Conservation (phyloP, 1,140 invertebrate species). For the Phenacoccus solenopsis region DNA sequence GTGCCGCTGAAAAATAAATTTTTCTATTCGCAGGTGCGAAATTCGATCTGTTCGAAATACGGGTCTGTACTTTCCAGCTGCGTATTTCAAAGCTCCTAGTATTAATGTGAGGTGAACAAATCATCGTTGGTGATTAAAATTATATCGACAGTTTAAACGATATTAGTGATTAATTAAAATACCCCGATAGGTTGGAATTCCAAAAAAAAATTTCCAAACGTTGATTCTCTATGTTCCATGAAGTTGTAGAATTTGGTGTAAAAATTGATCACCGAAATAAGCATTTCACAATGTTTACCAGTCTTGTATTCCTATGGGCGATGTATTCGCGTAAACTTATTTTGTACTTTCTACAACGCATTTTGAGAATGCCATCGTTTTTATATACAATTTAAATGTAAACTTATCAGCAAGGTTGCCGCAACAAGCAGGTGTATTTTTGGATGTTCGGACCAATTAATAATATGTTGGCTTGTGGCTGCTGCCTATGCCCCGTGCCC, state of each 20-base stretch:
- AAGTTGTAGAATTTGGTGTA: too few relatives aligned
- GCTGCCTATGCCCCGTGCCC: slow-evolving; percentile 10
- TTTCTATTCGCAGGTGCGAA: neutral
- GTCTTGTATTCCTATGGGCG: too few relatives aligned
- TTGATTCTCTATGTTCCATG: too few relatives aligned
- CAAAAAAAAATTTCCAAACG: too few relatives aligned
- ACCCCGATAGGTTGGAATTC: too few relatives aligned
- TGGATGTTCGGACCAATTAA: slow-evolving; percentile 11
- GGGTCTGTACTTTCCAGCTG: neutral
- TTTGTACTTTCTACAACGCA: slow-evolving; percentile 11
- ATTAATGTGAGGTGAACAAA: neutral
- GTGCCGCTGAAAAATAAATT: neutral
- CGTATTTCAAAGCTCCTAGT: too few relatives aligned
- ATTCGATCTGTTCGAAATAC: neutral
- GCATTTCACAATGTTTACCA: neutral
- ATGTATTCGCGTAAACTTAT: neutral
- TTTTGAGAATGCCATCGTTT: slow-evolving; percentile 11
- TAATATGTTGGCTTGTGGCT: slow-evolving; percentile 17
- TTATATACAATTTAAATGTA: neutral
- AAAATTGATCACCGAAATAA: too few relatives aligned
- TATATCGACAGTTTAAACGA: too few relatives aligned
- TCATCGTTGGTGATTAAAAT: too few relatives aligned
- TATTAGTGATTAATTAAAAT: neutral
- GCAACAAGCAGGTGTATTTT: slow-evolving; percentile 15
- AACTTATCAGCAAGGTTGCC: slow-evolving; percentile 12